A percentile compares a stretch with the other conserved stretches of the same genome.
Evolutionary conservation across 2,797 vertebrate genomes (phyloP).

Genomic region (Sebastes trivittatus): DNA sequence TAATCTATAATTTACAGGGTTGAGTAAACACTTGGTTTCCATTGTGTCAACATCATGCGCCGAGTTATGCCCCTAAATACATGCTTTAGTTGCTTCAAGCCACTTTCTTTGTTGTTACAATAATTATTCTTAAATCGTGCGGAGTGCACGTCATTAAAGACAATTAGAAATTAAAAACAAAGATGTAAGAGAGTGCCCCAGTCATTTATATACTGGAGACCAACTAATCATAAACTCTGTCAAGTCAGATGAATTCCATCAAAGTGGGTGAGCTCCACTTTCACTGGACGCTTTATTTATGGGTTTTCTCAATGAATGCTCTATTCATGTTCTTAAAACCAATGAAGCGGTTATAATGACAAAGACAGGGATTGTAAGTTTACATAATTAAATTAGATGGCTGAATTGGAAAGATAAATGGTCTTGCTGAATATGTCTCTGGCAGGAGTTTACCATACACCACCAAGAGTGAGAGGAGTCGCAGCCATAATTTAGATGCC

Average conservation of each 20-base stretch:
- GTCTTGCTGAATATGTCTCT: constrained; percentile 23
- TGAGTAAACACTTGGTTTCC: constrained; percentile 66
- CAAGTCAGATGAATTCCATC: constrained; percentile 30
- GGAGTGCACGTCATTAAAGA: constrained; percentile 51
- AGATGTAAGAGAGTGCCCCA: constrained; percentile 15
- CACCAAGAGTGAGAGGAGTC: constrained; percentile 4
- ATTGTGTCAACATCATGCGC: constrained; percentile 64
- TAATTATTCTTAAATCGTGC: constrained; percentile 58
- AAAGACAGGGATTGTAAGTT: constrained; percentile 59
- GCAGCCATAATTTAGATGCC: not conserved
- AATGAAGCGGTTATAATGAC: constrained; percentile 55
- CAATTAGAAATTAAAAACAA: constrained; percentile 61
- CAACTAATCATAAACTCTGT: constrained; percentile 25
- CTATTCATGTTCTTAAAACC: constrained; percentile 47
- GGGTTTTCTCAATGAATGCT: constrained; percentile 43
- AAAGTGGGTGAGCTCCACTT: constrained; percentile 25
- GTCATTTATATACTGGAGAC: constrained; percentile 10
- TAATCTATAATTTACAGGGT: constrained; percentile 65
- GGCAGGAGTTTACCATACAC: constrained; percentile 30
- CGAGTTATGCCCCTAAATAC: constrained; percentile 57
- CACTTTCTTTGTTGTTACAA: constrained; percentile 56
- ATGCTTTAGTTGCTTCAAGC: constrained; percentile 51
- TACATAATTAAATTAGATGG: constrained; percentile 63
- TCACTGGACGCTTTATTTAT: constrained; percentile 38
- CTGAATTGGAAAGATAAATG: constrained; percentile 62